phyloP scores from a whole-genome alignment of 1,140 invertebrate species.

The Copidosoma floridanum region DNA sequence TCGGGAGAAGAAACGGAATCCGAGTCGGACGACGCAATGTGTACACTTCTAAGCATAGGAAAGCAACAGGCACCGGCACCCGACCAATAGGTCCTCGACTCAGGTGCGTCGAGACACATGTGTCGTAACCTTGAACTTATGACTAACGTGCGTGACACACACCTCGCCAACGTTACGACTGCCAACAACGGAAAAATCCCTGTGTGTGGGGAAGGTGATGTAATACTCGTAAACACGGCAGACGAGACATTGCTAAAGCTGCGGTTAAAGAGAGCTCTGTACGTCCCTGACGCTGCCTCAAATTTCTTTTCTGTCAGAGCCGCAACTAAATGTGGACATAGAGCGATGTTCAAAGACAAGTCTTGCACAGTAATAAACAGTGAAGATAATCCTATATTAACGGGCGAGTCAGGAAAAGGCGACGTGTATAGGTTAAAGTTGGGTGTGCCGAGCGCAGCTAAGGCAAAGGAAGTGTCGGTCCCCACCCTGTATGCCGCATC shows the following conservation, averaged over 20 bases:
- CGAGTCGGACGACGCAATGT: too few species aligned
- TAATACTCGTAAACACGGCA: neutral
- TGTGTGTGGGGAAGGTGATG: neutral
- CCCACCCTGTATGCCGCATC: too few species aligned
- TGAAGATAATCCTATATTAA: neutral
- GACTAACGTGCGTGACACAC: neutral
- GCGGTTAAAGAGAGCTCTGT: neutral
- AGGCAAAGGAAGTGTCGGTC: too few species aligned
- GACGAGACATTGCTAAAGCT: too few species aligned
- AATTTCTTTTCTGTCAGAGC: constrained; percentile 2
- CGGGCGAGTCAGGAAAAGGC: neutral
- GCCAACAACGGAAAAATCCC: neutral
- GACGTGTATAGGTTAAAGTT: neutral
- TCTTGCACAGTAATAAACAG: neutral
- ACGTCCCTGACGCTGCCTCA: neutral
- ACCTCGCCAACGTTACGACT: neutral
- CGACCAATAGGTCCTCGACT: neutral
- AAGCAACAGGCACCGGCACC: too few species aligned
- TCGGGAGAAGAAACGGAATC: too few species aligned
- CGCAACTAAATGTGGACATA: neutral
- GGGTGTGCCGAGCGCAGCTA: too few species aligned
- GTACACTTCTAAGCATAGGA: too few species aligned
- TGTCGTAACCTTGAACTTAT: neutral
- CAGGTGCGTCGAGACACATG: neutral
- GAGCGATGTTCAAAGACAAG: neutral